Percentiles rank a stretch among this genome's conserved stretches.
These are phyloP conservation scores for Steinernema scapterisci DNA, from an alignment of 2,888 invertebrate genomes.

Conservation along the genomic window DNA sequence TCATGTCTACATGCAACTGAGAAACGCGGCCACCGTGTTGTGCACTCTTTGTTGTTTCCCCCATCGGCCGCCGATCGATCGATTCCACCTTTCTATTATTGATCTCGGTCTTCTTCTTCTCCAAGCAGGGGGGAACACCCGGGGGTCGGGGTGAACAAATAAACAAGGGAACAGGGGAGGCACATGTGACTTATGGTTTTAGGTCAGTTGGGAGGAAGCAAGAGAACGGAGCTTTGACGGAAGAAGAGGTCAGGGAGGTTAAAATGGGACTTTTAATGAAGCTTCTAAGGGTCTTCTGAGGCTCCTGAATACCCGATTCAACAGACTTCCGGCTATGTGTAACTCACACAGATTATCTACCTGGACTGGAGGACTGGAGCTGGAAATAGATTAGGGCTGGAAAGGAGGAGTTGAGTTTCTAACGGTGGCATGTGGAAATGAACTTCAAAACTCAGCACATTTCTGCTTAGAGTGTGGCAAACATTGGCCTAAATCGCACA, in stretches of 20 bases:
- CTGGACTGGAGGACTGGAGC: not conserved
- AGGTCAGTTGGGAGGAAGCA: not conserved
- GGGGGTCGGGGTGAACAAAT: not conserved
- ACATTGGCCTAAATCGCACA: too few relatives aligned
- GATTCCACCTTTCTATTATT: not conserved
- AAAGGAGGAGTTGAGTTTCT: too few relatives aligned
- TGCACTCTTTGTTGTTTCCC: not conserved
- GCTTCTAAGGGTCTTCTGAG: conserved; percentile 43
- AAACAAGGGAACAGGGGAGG: not conserved
- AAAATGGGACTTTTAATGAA: too few relatives aligned
- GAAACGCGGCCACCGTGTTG: not conserved
- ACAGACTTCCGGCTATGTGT: not conserved
- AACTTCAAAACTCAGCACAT: too few relatives aligned
- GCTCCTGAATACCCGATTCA: conserved; percentile 36
- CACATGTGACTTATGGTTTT: not conserved
- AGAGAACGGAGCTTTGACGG: too few relatives aligned
- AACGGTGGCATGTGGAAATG: not conserved
- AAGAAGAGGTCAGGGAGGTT: too few relatives aligned
- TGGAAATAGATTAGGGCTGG: too few relatives aligned
- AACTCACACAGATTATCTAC: not conserved
- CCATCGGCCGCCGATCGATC: not conserved
- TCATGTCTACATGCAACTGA: not conserved
- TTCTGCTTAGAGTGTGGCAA: too few relatives aligned
- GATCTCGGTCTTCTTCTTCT: not conserved
- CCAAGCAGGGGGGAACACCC: too few relatives aligned